Evolutionary conservation across 2,888 invertebrate genomes (phyloP).

Genomic region (Petrolisthes manimaculis): DNA sequence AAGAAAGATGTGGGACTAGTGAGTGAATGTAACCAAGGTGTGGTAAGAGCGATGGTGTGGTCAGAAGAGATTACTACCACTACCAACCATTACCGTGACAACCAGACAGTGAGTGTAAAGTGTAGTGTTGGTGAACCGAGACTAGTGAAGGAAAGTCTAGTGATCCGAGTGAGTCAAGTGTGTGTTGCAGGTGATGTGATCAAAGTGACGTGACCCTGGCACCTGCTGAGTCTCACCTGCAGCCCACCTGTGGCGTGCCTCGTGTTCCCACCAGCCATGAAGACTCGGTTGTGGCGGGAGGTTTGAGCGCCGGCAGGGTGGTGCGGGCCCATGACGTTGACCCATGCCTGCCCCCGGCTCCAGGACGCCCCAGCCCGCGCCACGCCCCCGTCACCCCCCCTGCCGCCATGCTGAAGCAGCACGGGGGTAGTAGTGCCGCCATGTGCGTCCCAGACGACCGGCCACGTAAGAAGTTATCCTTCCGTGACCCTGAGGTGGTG

Average conservation of each 20-base stretch:
- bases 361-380: conserved; percentile 46
- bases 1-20: background rate
- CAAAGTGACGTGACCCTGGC: no score
- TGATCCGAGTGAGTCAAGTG: background rate
- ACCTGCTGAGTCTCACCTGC: background rate
- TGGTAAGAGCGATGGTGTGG: conserved; percentile 5
- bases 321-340: conserved; percentile 30
- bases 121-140: background rate
- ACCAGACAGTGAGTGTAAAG: background rate
- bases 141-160: background rate
- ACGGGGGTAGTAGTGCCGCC: conserved; percentile 47
- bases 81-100: background rate
- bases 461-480: conserved; percentile 87
- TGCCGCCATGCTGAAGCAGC: conserved; percentile 59
- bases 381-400: conserved; percentile 31
- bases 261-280: background rate
- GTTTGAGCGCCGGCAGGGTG: conserved; percentile 16
- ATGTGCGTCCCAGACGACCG: conserved; percentile 72
- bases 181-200: background rate
- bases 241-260: background rate
- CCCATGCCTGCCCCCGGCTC: conserved; percentile 38
- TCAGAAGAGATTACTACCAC: background rate
- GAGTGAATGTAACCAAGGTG: background rate
- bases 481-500: conserved; percentile 84
- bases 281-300: conserved; percentile 13